Evolutionary conservation across 1,140 invertebrate species (phyloP), one percentile per base, ranked within the genome.

Genomic region (Listronotus bonariensis): DNA sequence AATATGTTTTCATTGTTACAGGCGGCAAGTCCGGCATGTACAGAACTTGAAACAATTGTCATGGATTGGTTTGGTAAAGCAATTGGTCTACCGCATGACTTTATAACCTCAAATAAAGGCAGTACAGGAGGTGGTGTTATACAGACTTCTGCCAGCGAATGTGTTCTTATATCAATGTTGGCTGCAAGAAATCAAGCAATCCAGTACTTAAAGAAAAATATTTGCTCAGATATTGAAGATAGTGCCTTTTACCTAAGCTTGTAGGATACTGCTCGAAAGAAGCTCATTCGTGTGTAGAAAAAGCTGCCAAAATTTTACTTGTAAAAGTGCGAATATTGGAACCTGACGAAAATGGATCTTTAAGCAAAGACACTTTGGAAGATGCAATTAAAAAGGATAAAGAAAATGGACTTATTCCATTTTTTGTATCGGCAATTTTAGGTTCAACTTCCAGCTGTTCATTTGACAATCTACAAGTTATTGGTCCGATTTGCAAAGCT

Each of bases 11-110:
- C 42, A 68, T 65, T 53, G 17, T 77, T 81, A 11, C 68, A 96
- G 93, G 91, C 92, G 6, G 91, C 94, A 2, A 96, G 94, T 72
- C 97, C 97, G 7, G 93, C 94, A 3, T 97, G 95, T 73, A 99
- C 97, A 0, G 97, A 99, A 80, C 78, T 99, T 62, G 97, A 99
- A 83, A 96, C 95, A 65, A 88, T 96, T 12, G 92, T 97, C 34
- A 93, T 97, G 89, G 96, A 99, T 80, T 99, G 97, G 97, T 81
- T 99, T 41, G 96, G 91, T 3, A 93, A 96, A 82, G 91, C 96
- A 82, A 87, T 99, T 1, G 88, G 92, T 6, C 84, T 99, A 15
- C 96, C 97, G 0, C 87, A 92, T 1, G 87, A 90, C 41, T 97
- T 97, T 78, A 84, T 98, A 0, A 89, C 93, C 68, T 82, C 86